These are phyloP conservation scores for Drosophila diplacantha DNA, from an alignment of 2,888 invertebrate species.

Conservation along the genomic window DNA sequence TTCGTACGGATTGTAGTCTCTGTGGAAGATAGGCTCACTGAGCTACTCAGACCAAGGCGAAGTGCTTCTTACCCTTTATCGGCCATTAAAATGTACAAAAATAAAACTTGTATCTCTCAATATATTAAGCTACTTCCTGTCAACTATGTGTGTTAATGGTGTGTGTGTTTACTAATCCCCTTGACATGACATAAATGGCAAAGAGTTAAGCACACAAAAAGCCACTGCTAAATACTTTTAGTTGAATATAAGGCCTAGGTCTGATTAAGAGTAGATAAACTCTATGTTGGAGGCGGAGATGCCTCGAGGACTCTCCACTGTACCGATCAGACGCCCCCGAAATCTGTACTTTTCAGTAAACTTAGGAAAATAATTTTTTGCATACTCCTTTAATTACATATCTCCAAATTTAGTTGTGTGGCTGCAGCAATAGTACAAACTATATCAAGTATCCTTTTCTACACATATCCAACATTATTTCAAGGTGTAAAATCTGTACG, in stretches of 20 bases:
- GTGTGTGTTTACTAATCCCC: neutral
- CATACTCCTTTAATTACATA: neutral
- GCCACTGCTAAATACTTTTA: neutral
- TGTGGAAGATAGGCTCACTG: neutral
- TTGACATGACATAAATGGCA: neutral
- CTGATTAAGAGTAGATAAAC: no score
- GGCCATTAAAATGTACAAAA: neutral
- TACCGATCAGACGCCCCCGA: neutral
- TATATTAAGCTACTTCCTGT: no score
- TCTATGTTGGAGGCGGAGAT: no score
- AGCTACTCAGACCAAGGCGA: no score
- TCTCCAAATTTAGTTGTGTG: neutral
- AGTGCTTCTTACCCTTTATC: neutral
- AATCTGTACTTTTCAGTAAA: neutral
- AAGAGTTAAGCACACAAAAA: neutral
- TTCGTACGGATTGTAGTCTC: slow-evolving; percentile 5
- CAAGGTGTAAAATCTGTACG: neutral
- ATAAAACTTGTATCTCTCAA: neutral
- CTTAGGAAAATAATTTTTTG: neutral
- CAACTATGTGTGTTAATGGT: neutral
- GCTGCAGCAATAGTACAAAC: neutral
- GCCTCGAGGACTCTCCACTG: neutral
- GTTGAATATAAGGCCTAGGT: no score
- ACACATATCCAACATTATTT: neutral
- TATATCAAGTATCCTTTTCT: neutral